phyloP scores from a whole-genome alignment of 2,113 vertebrate species.

The Macroglossus sobrinus region DNA sequence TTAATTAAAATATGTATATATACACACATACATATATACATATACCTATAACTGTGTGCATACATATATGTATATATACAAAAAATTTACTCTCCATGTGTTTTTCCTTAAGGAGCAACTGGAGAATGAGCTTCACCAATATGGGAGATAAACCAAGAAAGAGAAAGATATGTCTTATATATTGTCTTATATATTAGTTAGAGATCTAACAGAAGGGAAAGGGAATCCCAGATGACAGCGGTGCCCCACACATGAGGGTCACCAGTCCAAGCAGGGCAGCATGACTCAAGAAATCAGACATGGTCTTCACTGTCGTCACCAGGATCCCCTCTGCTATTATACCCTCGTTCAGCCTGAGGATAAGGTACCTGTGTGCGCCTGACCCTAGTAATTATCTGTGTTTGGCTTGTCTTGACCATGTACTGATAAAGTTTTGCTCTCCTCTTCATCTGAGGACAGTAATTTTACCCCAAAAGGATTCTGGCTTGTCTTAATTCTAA shows the following conservation, averaged over 20 bases:
- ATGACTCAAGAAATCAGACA: not conserved
- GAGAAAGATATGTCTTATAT: not conserved
- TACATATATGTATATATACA: not conserved
- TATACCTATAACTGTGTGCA: no score
- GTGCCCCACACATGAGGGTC: no score
- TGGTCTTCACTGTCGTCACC: not conserved
- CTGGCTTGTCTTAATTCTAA: not conserved
- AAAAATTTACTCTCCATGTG: not conserved
- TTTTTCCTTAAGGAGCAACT: not conserved
- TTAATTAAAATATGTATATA: not conserved
- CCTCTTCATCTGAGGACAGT: not conserved
- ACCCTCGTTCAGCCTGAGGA: not conserved
- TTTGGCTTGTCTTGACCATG: not conserved
- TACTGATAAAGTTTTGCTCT: not conserved
- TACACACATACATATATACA: no score
- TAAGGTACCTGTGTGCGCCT: not conserved
- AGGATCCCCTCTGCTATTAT: not conserved
- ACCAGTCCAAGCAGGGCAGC: not conserved
- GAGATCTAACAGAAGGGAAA: not conserved
- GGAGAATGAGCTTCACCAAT: not conserved
- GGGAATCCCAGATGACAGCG: not conserved
- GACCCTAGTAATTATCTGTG: not conserved
- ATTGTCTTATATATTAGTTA: not conserved
- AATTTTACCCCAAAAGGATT: not conserved
- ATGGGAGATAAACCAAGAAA: not conserved